These are phyloP conservation scores for Drosophila ohnishii DNA, from an alignment of 1,140 invertebrate genomes.

Conservation along the genomic window DNA sequence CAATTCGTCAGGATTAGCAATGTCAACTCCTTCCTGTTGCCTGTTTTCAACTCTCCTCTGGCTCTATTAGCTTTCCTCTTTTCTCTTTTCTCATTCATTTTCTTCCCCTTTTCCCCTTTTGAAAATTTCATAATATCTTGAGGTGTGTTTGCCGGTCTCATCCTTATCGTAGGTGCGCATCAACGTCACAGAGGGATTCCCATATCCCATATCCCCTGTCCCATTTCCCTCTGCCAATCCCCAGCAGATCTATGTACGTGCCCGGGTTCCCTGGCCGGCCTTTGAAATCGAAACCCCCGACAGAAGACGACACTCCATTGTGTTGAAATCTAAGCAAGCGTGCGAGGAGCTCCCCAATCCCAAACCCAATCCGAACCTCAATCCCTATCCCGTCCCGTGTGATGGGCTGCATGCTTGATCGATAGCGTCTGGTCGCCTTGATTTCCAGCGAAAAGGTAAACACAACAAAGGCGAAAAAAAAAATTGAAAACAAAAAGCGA, in stretches of 20 bases:
- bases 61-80: slow-evolving; percentile 27
- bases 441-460: slow-evolving; percentile 64
- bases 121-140: slow-evolving; percentile 52
- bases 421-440: slow-evolving; percentile 58
- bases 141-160: slow-evolving; percentile 57
- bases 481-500: slow-evolving; percentile 58
- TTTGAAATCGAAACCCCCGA: slow-evolving; percentile 76
- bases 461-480: slow-evolving; percentile 35
- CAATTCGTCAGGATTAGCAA: slow-evolving; percentile 64
- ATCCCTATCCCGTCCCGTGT: slow-evolving; percentile 20
- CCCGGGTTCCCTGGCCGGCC: slow-evolving; percentile 37
- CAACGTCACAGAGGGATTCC: slow-evolving; percentile 63
- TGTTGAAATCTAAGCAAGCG: slow-evolving; percentile 73
- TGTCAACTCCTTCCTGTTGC: slow-evolving; percentile 51
- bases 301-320: slow-evolving; percentile 50
- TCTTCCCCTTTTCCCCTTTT: not conserved
- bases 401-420: slow-evolving; percentile 72
- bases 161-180: slow-evolving; percentile 78
- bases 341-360: slow-evolving; percentile 32
- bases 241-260: slow-evolving; percentile 52
- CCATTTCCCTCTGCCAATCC: slow-evolving; percentile 14
- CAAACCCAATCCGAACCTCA: slow-evolving; percentile 5
- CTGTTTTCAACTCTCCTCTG: not conserved
- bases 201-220: slow-evolving; percentile 12
- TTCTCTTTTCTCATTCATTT: slow-evolving; percentile 18